Evolutionary conservation across 2,888 invertebrate genomes (phyloP).

Genomic region (Ophion ventricosus): DNA sequence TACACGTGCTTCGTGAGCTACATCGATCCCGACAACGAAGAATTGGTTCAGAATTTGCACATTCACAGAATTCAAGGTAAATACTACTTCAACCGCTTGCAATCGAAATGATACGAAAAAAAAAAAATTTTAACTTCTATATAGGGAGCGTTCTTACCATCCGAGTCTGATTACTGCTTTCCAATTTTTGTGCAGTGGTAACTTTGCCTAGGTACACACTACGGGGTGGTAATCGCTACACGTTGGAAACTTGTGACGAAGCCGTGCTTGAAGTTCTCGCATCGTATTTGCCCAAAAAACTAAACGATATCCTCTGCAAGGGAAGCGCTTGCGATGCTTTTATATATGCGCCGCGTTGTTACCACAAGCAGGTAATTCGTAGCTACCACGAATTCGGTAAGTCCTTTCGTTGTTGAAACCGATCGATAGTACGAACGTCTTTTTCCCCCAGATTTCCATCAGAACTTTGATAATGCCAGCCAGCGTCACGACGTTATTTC

Average conservation of each 20-base stretch:
- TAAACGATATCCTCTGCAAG: conserved; percentile 75
- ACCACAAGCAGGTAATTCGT: conserved; percentile 70
- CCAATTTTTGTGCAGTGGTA: conserved; percentile 68
- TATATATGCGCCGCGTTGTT: conserved; percentile 74
- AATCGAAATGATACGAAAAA: neutral
- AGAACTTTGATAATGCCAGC: conserved; percentile 68
- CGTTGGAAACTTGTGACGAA: conserved; percentile 73
- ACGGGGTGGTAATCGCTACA: conserved; percentile 75
- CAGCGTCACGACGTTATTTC: conserved; percentile 72
- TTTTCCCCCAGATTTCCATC: conserved; percentile 59
- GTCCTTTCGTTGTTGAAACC: neutral
- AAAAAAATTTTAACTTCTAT: neutral
- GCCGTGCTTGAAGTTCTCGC: conserved; percentile 72
- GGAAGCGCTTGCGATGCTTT: conserved; percentile 73
- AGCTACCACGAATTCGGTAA: neutral
- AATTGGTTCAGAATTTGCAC: conserved; percentile 72
- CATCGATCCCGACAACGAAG: conserved; percentile 76
- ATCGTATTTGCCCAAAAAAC: conserved; percentile 73
- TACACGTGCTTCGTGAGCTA: conserved; percentile 76
- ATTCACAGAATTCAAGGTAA: conserved; percentile 74
- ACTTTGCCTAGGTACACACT: conserved; percentile 75
- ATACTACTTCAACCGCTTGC: neutral
- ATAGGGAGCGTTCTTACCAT: neutral
- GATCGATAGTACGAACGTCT: conserved; percentile 10
- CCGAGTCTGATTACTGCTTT: conserved; percentile 1